phyloP scores from a whole-genome alignment of 1,140 invertebrate genomes.

The Archivesica marissinica region DNA sequence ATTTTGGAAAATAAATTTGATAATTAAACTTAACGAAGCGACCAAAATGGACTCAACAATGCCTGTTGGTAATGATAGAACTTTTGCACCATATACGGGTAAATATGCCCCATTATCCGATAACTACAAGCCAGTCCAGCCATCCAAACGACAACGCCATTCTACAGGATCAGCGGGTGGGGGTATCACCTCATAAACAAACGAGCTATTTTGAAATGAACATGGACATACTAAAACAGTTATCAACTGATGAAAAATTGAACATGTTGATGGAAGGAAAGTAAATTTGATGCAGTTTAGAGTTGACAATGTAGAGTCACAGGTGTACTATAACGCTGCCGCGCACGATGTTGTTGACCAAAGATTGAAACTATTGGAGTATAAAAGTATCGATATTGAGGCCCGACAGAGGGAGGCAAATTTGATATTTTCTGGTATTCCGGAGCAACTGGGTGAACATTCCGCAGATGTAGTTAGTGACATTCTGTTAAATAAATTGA shows the following conservation, averaged over 20 bases:
- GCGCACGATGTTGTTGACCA: background rate
- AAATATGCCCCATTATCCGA: background rate
- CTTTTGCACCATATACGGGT: background rate
- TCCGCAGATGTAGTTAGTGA: too few species aligned
- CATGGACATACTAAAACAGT: background rate
- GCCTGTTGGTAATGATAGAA: too few species aligned
- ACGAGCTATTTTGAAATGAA: too few species aligned
- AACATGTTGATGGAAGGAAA: background rate
- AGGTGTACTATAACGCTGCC: conserved; percentile 3
- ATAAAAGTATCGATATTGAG: background rate
- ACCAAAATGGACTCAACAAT: too few species aligned
- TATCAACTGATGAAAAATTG: background rate
- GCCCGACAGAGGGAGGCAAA: background rate
- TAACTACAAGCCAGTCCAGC: background rate
- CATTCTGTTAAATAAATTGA: too few species aligned
- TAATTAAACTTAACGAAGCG: too few species aligned
- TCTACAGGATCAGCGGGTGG: background rate
- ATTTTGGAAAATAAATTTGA: too few species aligned
- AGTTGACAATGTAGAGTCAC: background rate
- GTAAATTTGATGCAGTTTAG: background rate
- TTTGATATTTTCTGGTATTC: background rate
- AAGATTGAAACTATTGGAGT: background rate
- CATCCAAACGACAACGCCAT: background rate
- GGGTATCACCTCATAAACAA: too few species aligned
- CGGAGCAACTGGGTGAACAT: too few species aligned